Evolutionary conservation across 2,888 invertebrate genomes (phyloP), one percentile per base, ranked within the genome.

Genomic region (Coenonympha glycerion): DNA sequence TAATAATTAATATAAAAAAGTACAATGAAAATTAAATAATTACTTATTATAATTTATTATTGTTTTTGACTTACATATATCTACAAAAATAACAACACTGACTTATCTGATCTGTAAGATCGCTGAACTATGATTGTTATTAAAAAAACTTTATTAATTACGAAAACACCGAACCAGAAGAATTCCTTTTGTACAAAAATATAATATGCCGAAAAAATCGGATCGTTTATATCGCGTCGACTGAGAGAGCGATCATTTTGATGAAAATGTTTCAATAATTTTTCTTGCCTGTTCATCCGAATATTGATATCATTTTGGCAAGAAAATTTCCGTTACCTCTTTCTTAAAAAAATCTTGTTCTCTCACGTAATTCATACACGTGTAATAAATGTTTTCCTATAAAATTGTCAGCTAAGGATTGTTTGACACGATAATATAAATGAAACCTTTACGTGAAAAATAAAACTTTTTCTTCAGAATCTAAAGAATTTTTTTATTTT

Each of bases 81-180:
- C n/a, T n/a, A n/a, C n/a, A n/a, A n/a, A n/a, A n/a, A n/a, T n/a
- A n/a, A n/a, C n/a, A n/a, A n/a, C n/a, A n/a, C n/a, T n/a, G n/a
- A n/a, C n/a, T n/a, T n/a, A n/a, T 37, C 3, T 15, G 8, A 15
- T 13, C 22, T 37, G 37, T 22, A 22, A 13, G 2, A 4, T 24
- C 3, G 8, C 8, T 22, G 15, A 22, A 8, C 37, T 2, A 8
- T 15, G 37, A 1, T 2, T 19, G 6, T 21, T 21, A 36, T 37
- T n/a, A 37, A 22, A 36, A 37, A 37, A 22, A 15, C 37, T 37
- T 37, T 37, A 22, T 37, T 37, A 37, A 37, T 37, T 37, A 22
- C 15, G 37, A 37, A 37, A 24, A 37, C 22, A 37, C 22, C 37
- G 22, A 37, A 24, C 37, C 37, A 13, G 37, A 36, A 36, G 21